phyloP scores from a whole-genome alignment of 2,797 vertebrate species.

The Alfaro cultratus region DNA sequence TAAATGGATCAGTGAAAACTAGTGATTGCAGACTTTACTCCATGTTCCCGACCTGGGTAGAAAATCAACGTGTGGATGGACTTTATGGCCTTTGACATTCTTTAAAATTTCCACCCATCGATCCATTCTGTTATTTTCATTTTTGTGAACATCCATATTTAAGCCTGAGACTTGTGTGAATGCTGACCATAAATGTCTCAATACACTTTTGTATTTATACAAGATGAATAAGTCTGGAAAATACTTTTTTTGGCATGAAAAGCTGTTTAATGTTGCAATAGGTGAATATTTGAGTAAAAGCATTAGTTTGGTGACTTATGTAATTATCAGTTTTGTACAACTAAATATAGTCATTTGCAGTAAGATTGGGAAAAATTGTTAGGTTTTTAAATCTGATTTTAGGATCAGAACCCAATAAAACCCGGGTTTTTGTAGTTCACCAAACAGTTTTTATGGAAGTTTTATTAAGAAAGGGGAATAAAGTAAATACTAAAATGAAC shows the following conservation, averaged over 20 bases:
- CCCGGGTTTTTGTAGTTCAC: not conserved
- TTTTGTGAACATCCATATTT: not conserved
- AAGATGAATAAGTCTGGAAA: too few species aligned
- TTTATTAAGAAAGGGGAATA: not conserved
- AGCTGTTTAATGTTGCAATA: too few species aligned
- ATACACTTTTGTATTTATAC: not conserved
- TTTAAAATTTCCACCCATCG: too few species aligned
- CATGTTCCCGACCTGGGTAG: not conserved
- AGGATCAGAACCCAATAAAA: not conserved
- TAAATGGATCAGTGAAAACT: not conserved
- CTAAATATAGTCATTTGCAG: not conserved
- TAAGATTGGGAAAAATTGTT: too few species aligned
- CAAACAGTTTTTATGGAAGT: not conserved
- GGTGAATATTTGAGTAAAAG: too few species aligned
- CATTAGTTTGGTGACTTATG: not conserved
- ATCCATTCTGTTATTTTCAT: too few species aligned
- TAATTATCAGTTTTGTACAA: not conserved
- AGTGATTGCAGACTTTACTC: not conserved
- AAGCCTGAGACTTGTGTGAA: not conserved
- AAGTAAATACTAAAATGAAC: not conserved
- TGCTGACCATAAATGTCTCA: not conserved
- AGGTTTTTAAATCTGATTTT: not conserved
- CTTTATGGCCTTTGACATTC: too few species aligned
- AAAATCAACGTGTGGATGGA: too few species aligned
- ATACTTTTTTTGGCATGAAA: too few species aligned